Conservation (phyloP, 2,888 invertebrate species). For the Calliphora vomitoria region DNA sequence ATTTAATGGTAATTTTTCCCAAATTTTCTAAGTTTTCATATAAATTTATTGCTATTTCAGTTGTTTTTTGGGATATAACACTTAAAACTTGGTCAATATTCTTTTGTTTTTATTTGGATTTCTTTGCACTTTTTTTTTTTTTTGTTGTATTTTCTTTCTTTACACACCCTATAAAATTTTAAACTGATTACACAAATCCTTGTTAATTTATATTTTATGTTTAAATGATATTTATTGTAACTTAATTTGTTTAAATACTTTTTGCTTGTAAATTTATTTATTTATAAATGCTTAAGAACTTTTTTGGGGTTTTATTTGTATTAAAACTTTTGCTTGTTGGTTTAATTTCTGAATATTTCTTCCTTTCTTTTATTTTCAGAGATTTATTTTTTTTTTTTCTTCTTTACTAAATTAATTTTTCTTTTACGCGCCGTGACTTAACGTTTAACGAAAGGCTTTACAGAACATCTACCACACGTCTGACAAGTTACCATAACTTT, state of each 20-base stretch:
- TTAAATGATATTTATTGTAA: neutral
- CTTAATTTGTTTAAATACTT: neutral
- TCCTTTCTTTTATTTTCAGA: conserved; percentile 35
- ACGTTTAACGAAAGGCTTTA: conserved; percentile 72
- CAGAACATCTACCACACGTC: conserved; percentile 77
- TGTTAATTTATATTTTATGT: conserved; percentile 20
- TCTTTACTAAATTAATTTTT: conserved; percentile 41
- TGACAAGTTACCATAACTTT: conserved; percentile 74
- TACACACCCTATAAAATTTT: conserved; percentile 68
- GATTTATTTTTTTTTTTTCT: conserved; percentile 14
- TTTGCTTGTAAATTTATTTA: conserved; percentile 5
- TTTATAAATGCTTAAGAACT: conserved; percentile 26
- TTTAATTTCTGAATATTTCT: conserved; percentile 24
- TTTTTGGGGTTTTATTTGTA: neutral
- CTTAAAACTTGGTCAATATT: conserved; percentile 13
- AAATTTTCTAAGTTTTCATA: neutral
- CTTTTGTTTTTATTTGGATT: conserved; percentile 60
- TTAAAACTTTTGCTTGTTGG: conserved; percentile 5
- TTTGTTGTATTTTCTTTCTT: conserved; percentile 35
- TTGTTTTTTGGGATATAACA: neutral
- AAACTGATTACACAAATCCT: conserved; percentile 65
- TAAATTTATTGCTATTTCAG: neutral
- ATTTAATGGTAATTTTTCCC: neutral
- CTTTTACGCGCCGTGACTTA: conserved; percentile 73
- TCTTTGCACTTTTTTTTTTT: conserved; percentile 33